phyloP scores from a whole-genome alignment of 2,888 invertebrate genomes.

The Cylloceria caligata region DNA sequence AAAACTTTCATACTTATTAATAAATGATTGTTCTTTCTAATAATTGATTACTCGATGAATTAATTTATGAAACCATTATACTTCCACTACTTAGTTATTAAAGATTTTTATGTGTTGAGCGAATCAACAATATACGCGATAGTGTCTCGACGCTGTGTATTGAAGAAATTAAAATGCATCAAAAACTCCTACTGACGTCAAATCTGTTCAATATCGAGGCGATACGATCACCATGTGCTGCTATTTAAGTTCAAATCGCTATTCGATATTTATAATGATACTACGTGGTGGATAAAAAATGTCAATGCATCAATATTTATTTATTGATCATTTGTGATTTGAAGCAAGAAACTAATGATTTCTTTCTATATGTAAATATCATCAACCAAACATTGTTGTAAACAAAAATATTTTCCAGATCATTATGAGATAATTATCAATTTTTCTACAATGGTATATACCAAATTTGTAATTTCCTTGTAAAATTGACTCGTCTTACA shows the following conservation, averaged over 20 bases:
- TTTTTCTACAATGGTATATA: background rate
- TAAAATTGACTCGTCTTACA: background rate
- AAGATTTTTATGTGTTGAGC: background rate
- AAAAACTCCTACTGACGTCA: no score
- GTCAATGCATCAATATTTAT: no score
- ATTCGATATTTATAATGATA: no score
- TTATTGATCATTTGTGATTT: no score
- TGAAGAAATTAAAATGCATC: no score
- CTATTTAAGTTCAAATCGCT: no score
- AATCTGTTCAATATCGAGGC: no score
- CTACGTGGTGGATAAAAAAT: no score
- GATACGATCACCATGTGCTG: no score
- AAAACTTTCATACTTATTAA: background rate
- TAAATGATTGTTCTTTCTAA: background rate
- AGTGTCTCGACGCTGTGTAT: no score
- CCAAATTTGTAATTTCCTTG: background rate
- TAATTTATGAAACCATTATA: background rate
- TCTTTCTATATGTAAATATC: background rate
- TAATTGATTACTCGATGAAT: background rate
- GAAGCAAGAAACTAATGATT: background rate
- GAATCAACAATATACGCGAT: no score
- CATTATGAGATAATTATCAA: background rate
- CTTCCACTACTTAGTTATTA: background rate
- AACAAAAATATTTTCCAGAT: background rate
- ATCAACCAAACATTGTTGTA: background rate